These are phyloP conservation scores for Meriones unguiculatus DNA, from an alignment of 2,113 vertebrate species.

Conservation along the genomic window DNA sequence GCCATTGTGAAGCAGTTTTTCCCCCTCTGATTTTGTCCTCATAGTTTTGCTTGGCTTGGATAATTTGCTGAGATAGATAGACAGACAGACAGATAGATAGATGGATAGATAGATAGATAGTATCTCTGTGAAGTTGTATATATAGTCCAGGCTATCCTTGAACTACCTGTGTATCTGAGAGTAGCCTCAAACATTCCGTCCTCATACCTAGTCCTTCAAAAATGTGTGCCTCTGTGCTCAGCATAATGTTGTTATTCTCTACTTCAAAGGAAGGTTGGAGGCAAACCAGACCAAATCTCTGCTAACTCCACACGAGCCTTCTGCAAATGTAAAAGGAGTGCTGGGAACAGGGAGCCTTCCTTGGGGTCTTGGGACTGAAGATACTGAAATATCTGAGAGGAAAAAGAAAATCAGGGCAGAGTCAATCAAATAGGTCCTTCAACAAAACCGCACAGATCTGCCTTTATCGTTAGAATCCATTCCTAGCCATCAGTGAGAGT, in stretches of 20 bases:
- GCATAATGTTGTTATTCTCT: background rate
- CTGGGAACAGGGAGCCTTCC: background rate
- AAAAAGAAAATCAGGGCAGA: conserved; percentile 56
- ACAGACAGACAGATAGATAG: too few species aligned
- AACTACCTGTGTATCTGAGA: background rate
- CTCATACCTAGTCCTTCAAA: background rate
- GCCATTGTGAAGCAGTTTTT: background rate
- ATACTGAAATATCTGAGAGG: conserved; percentile 10
- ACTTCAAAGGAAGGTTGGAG: conserved; percentile 60
- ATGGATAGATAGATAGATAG: background rate
- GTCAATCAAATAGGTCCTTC: conserved; percentile 61
- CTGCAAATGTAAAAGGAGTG: conserved; percentile 70
- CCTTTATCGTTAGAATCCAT: conserved; percentile 51
- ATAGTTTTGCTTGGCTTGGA: background rate
- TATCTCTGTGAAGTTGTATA: too few species aligned
- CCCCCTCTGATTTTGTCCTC: conserved; percentile 14
- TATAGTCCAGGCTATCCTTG: background rate
- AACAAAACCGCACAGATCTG: conserved; percentile 83
- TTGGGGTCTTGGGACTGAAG: background rate
- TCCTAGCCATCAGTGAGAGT: conserved; percentile 60
- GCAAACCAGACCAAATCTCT: conserved; percentile 78
- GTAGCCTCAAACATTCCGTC: background rate
- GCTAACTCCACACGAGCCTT: conserved; percentile 70
- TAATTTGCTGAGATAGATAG: background rate
- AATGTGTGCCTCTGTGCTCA: background rate